phyloP scores from a whole-genome alignment of 2,797 vertebrate species.

The Oryzias dopingdopingensis region DNA sequence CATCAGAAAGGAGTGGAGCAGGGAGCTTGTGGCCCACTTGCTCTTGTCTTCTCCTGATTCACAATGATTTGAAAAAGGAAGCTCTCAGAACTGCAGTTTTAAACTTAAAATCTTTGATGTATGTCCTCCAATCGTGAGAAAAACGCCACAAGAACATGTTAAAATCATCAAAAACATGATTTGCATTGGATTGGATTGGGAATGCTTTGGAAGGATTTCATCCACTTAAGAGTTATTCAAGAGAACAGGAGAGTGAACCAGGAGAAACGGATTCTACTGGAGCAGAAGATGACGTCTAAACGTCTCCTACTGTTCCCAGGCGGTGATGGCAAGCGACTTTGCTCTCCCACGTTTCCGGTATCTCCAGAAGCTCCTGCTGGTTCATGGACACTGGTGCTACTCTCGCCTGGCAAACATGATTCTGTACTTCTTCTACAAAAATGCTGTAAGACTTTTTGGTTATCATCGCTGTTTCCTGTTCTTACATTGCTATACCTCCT shows the following conservation, averaged over 20 bases:
- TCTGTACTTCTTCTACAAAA: conserved; percentile 99
- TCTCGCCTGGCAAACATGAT: conserved; percentile 97
- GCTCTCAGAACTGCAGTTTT: no score
- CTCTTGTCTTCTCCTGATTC: no score
- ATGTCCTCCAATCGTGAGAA: no score
- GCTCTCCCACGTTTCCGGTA: conserved; percentile 91
- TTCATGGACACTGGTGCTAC: conserved; percentile 98
- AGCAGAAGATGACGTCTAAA: conserved; percentile 16
- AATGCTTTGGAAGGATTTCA: conserved; percentile 50
- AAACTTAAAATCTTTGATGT: no score
- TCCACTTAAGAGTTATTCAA: conserved; percentile 43
- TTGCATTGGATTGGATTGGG: background rate
- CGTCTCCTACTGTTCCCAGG: conserved; percentile 71
- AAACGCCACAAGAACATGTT: no score
- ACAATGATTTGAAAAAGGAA: no score
- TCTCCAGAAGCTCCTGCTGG: conserved; percentile 93
- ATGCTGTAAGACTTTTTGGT: conserved; percentile 71
- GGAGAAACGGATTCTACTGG: background rate
- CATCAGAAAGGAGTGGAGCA: no score
- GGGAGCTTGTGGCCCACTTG: no score
- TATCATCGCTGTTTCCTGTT: no score
- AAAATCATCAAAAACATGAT: no score
- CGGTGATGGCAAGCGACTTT: conserved; percentile 98
- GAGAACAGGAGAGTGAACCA: conserved; percentile 1
- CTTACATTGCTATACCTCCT: background rate